Base-by-base conservation (phyloP, 92 coral and sea anemone genomes). In the Zoanthus gigantus region DNA sequence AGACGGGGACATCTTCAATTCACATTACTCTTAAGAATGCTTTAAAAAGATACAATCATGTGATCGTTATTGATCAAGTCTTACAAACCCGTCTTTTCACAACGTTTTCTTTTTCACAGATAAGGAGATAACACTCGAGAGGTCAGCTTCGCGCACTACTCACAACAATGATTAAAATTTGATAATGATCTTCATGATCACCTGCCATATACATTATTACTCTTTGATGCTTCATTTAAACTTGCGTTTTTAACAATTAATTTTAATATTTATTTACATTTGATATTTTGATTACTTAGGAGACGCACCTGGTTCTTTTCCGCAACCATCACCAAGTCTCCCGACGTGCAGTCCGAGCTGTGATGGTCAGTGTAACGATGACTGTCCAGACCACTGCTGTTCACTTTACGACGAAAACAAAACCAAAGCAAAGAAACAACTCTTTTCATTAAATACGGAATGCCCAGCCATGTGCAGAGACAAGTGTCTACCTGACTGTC, bases 341-440 rank as follows among this genome's bases (percentile, higher is more conserved):
- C 88, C 95, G 13, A 71, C 92, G 23, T 94, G 98, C 79, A 84
- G 90, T 82, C 31, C 72, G 8, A 76, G 86, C 30, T 94, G 98
- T 46, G 57, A 84, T 17, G 83, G 82, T 23, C 91, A 86, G 7
- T 94, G 98, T 13, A 16, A 71, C 31, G 89, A 88, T 65, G 42
- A 42, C 9, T 94, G 96, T 17, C 98, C 96, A 15, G 89, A 92
- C 57, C 83, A 88, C 76, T 94, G 98, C 78, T 94, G 98, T 54
- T 80, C 90, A 44, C 53, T 84, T 46, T 48, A 47, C 17, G 12
- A 28, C 17, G 12, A 28, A 10, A 72, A 32, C 9, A 44, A 2
- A 34, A 72, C 3, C 15, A 68, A 45, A 15, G 17, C 37, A 66
- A 30, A 31, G 4, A 61, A 72, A 66, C 13, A 63, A 66, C 32